Conservation (phyloP, 1,140 invertebrate genomes). For the Panulirus ornatus region DNA sequence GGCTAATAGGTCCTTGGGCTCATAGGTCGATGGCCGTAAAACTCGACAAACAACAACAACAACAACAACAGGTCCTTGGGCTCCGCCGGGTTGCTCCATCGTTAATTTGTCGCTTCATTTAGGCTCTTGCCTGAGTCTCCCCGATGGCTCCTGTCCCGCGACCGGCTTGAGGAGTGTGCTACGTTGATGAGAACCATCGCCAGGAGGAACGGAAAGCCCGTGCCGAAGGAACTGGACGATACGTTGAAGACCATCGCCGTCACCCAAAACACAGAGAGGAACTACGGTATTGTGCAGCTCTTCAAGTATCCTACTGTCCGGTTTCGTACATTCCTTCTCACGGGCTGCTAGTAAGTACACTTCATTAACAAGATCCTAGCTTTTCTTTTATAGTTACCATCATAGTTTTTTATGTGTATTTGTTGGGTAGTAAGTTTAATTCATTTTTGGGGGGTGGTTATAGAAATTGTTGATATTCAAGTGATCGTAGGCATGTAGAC, state of each 20-base stretch:
- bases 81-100: no score
- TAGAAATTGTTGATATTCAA: no score
- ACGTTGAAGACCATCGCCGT: constrained; percentile 16
- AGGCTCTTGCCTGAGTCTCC: constrained; percentile 75
- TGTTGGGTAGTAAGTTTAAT: no score
- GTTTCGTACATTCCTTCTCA: constrained; percentile 60
- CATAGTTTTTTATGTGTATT: no score
- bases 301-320: constrained; percentile 48
- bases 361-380: background rate
- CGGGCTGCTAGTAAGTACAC: constrained; percentile 63
- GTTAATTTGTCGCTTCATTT: no score
- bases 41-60: no score
- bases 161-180: constrained; percentile 52
- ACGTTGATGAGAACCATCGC: constrained; percentile 61
- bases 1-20: no score
- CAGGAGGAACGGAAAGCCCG: constrained; percentile 37
- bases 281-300: constrained; percentile 64
- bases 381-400: background rate
- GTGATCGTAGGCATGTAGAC: no score
- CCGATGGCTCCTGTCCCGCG: constrained; percentile 71
- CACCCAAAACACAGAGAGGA: constrained; percentile 38
- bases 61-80: no score
- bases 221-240: constrained; percentile 65
- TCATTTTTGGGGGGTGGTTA: no score
- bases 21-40: no score